Base-by-base conservation (phyloP, 2,888 invertebrate genomes). In the Apotomis capreana region DNA sequence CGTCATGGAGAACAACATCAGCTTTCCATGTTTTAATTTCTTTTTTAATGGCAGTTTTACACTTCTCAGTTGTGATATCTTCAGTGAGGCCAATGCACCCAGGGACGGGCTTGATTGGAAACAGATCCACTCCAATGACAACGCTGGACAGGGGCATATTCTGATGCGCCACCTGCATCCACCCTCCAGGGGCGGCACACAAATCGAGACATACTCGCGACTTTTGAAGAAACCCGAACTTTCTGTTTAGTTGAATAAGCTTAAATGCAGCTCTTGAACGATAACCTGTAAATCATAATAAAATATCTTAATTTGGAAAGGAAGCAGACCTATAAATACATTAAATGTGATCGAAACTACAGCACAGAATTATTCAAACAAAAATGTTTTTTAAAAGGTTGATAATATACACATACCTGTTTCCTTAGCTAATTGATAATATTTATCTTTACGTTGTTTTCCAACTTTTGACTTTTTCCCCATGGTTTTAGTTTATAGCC, bases 191-290 rank as follows among this genome's bases (percentile, higher is more conserved):
- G 0, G 99, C 99, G 12, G 99, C 99, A 92, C 99, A 99, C 75
- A 99, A 93, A 94, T 99, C 99, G 82, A 99, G 95, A 79, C 98
- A 97, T 94, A 99, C 99, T 94, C 98, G 95, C 0, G 99, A 97
- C 84, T 96, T 97, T 94, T 99, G 98, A 5, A 99, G 93, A 89
- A 99, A 99, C 68, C 98, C 98, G 92, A 98, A 99, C 87, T 99
- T 99, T 76, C 99, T 95, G 91, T 99, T 99, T 67, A 99, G 89
- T 86, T 99, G 99, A 76, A 99, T 98, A 79, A 99, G 95, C 87
- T 99, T 99, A 92, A 99, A 99, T n/a, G 99, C 98, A 81, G 99
- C 98, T 94, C 99, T 96, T 78, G 99, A 99, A 78, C 99, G 95
- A 89, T 96, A 99, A 80, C 99, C 99, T 98, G 84, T 67, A 79